Conservation (phyloP, 2,888 invertebrate genomes). For the Parapristionchus giblindavisi region DNA sequence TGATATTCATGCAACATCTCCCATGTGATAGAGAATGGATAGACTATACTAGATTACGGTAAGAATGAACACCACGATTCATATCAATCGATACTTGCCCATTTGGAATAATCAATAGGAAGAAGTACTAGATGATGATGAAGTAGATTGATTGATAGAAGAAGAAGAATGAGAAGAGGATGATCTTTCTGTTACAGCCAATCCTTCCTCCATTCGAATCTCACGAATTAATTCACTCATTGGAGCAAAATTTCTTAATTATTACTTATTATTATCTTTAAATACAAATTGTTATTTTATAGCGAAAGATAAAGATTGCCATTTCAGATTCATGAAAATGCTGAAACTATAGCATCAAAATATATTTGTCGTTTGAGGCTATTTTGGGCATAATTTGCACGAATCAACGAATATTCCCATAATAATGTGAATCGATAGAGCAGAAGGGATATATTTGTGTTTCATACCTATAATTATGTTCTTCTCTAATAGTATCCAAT, state of each 20-base stretch:
- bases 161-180: neutral
- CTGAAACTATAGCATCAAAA: too few relatives aligned
- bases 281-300: too few relatives aligned
- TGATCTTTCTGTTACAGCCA: constrained; percentile 19
- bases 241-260: constrained; percentile 4
- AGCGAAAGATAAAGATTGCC: too few relatives aligned
- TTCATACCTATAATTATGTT: constrained; percentile 15
- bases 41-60: neutral
- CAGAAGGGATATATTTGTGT: too few relatives aligned
- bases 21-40: neutral
- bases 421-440: too few relatives aligned
- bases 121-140: neutral
- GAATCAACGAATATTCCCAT: too few relatives aligned
- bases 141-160: neutral
- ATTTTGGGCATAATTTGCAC: too few relatives aligned
- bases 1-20: neutral
- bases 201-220: constrained; percentile 25
- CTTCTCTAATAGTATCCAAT: neutral
- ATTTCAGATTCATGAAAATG: too few relatives aligned
- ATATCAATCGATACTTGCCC: neutral
- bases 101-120: neutral
- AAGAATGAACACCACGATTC: neutral
- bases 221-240: constrained; percentile 19
- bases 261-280: too few relatives aligned
- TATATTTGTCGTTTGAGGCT: too few relatives aligned